Base-by-base conservation (phyloP, 2,113 vertebrate genomes). In the Myocastor coypus region DNA sequence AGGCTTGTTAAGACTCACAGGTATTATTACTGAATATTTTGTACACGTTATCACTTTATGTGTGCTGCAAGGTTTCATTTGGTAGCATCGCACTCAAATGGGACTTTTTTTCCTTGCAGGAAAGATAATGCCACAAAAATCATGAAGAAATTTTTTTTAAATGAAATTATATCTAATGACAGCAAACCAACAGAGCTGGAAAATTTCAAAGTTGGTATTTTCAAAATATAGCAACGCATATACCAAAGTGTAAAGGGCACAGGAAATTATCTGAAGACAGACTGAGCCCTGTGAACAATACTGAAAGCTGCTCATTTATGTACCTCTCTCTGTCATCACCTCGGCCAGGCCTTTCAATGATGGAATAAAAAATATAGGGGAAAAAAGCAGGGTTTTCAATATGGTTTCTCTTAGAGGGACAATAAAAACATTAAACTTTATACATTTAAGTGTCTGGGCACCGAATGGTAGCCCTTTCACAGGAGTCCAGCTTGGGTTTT, bases 351-450 rank as follows among this genome's bases (percentile, higher is more conserved):
- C 96, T 92, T 94, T 97, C 87, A 94, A 37, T 94, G 89, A 96
- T 66, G 46, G n/a, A 68, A 94, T 97, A 94, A 95, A 94, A 97
- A 97, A 97, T 55, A 52, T 75, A 85, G 84, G 0, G 1, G 32
- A 13, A 8, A 42, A 86, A 19, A 73, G 90, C 91, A 46, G 63
- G 59, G 68, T 5, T 1, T 92, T 91, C 94, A 97, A 97, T 97
- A 94, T 94, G 95, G 3, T 14, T 78, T 97, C 97, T 94, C 87
- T 97, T 94, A 85, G 64, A 63, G 82, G 92, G 89, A 93, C 92
- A 96, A 95, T 93, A 80, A 94, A 97, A 97, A 97, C 85, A 92
- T 94, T 78, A 97, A 97, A 83, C 80, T 89, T 80, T 91, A 46
- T 95, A 81, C 95, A 19, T 32, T 84, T 42, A 95, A 96, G 94